phyloP scores from a whole-genome alignment of 2,797 vertebrate species.

The Sardinella longiceps region DNA sequence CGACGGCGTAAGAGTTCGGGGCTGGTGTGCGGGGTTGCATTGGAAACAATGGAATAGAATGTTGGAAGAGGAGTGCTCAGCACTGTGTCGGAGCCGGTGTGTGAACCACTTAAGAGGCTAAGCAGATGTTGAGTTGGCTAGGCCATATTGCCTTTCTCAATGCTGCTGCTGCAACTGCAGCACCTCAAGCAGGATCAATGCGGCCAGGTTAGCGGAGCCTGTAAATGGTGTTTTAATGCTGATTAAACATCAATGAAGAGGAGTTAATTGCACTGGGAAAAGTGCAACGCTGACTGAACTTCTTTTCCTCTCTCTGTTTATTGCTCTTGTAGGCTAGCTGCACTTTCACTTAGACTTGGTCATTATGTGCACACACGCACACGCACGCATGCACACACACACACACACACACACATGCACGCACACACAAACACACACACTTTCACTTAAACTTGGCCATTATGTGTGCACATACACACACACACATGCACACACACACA shows the following conservation, averaged over 20 bases:
- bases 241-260: not conserved
- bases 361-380: not conserved
- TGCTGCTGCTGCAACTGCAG: no score
- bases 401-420: no score
- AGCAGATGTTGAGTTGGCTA: not conserved
- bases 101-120: not conserved
- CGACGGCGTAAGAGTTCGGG: no score
- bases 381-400: not conserved
- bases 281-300: not conserved
- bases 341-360: not conserved
- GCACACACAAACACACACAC: no score
- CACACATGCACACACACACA: not conserved
- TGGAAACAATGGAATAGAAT: no score
- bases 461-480: no score
- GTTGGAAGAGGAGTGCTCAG: no score
- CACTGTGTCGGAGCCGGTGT: no score
- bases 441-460: no score
- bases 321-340: not conserved
- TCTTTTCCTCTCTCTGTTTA: not conserved
- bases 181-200: not conserved
- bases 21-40: no score
- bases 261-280: not conserved
- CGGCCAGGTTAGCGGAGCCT: not conserved
- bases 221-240: constrained; percentile 13
- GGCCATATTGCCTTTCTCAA: not conserved